A percentile compares a stretch with the other conserved stretches of the same genome.
phyloP scores from a whole-genome alignment of 2,113 vertebrate genomes.

The Labeo rohita region DNA sequence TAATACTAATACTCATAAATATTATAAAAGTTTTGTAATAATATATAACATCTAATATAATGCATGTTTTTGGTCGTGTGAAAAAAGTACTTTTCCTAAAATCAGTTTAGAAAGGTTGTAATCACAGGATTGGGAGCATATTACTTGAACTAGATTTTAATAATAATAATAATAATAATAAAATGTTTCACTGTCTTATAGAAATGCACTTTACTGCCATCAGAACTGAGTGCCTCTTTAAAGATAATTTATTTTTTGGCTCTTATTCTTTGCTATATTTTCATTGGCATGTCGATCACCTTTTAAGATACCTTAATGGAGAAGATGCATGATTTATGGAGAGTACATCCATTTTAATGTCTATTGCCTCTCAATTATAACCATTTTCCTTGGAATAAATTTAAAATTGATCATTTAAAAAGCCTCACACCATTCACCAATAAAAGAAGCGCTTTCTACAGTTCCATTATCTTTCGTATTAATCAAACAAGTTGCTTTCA shows the following conservation, averaged over 20 bases:
- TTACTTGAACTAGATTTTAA: no score
- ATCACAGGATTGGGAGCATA: no score
- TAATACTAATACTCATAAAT: no score
- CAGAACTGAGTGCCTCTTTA: background rate
- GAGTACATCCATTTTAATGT: constrained; percentile 24
- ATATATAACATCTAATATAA: no score
- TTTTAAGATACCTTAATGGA: constrained; percentile 28
- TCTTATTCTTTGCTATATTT: background rate
- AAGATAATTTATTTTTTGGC: background rate
- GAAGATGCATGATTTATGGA: constrained; percentile 5
- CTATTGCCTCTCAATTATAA: constrained; percentile 25
- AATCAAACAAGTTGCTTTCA: background rate
- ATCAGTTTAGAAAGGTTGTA: no score
- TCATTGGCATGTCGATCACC: background rate
- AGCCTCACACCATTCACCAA: background rate
- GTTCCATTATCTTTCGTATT: constrained; percentile 16
- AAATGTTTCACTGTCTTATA: background rate
- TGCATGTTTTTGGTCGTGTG: no score
- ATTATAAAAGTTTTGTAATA: no score
- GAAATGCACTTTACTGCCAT: background rate
- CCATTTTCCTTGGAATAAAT: constrained; percentile 7
- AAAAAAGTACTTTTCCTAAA: no score
- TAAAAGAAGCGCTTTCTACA: background rate
- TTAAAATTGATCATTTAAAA: background rate
- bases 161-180: background rate